Base-by-base conservation (phyloP, 1,140 invertebrate genomes). In the Aradophagus sp. region DNA sequence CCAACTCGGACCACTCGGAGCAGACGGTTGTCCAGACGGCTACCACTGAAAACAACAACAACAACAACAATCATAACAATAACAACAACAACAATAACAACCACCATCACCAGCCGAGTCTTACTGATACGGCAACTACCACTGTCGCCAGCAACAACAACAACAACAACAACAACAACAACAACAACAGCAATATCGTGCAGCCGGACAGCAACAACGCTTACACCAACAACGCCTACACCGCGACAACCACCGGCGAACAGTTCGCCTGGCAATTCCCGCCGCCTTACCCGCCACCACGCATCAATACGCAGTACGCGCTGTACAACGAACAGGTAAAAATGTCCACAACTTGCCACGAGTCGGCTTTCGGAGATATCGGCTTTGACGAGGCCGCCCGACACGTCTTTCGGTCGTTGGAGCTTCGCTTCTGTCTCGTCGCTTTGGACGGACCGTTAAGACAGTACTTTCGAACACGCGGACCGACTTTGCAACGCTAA, bases 281-380 rank as follows among this genome's bases (percentile, higher is more conserved):
- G 79, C 91, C 91, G 73, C 91, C 90, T 70, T 87, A 81, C 73
- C 84, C 79, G 55, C 84, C 79, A 38, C 80, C 78, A 47, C 80
- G 81, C 56, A 84, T 80, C 80, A 88, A 90, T 80, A 89, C 90
- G 78, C 91, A 91, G 80, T 89, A 89, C 76, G 86, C 90, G 87
- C 87, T 93, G 89, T 92, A 91, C 89, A 90, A 91, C 79, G 91
- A 92, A 87, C 91, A 92, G 90, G 93, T 93, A 86, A 82, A 2
- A 42, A 15, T 6, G 87, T 70, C 5, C 2, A 31, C 39, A 26
- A 42, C 29, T 31, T 31, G 4, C n/a, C 4, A 11, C 29, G 8
- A 23, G 8, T 23, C 20, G 20, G 8, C 4, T 8, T 23, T 23
- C 8, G 4, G 4, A 23, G 8, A 23, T 23, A 8, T 23, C 20